Conservation (phyloP, 2,797 vertebrate species). For the Etheostoma perlongum region DNA sequence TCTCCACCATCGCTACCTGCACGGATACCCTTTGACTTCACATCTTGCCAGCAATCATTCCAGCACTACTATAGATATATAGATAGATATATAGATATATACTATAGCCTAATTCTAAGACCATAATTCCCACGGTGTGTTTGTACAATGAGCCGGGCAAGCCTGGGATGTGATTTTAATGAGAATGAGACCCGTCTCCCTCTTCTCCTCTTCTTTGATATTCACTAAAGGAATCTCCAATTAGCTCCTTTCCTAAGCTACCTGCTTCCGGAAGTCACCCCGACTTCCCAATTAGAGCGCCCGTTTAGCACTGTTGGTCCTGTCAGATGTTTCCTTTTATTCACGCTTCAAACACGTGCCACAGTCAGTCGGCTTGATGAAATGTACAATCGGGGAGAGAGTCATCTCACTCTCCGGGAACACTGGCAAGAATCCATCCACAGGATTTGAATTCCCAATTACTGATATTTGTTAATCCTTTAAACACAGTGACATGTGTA, state of each 20-base stretch:
- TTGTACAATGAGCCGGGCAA: conserved; percentile 17
- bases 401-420: conserved; percentile 22
- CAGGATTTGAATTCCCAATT: neutral
- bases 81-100: too few relatives aligned
- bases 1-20: neutral
- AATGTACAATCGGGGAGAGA: conserved; percentile 18
- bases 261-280: conserved; percentile 46
- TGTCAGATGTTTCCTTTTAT: conserved; percentile 36
- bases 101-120: conserved; percentile 1
- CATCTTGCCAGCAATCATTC: conserved; percentile 24
- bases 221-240: conserved; percentile 50
- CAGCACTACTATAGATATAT: neutral
- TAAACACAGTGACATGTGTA: conserved; percentile 28
- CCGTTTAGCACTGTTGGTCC: conserved; percentile 4
- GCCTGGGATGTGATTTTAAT: conserved; percentile 35
- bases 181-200: neutral
- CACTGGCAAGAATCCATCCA: neutral
- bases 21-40: conserved; percentile 24
- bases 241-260: conserved; percentile 45
- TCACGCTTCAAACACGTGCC: conserved; percentile 25
- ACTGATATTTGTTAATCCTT: conserved; percentile 5
- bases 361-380: conserved; percentile 15
- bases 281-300: conserved; percentile 50
- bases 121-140: neutral
- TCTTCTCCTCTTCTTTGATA: conserved; percentile 45